phyloP scores from a whole-genome alignment of 2,113 vertebrate genomes.

The Orycteropus afer region DNA sequence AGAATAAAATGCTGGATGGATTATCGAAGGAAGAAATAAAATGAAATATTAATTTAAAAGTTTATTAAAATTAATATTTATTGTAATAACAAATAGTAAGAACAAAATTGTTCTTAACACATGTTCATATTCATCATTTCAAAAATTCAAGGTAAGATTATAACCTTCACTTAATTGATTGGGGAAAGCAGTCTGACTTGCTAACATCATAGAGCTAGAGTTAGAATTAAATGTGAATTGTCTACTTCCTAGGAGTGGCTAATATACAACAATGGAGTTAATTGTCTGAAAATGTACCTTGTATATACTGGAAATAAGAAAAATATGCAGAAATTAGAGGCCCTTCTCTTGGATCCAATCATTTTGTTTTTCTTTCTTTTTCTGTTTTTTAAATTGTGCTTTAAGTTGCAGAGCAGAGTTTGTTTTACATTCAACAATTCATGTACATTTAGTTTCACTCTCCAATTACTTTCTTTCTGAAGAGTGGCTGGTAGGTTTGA shows the following conservation, averaged over 20 bases:
- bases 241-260: background rate
- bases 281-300: background rate
- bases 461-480: too few relatives aligned
- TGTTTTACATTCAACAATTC: too few relatives aligned
- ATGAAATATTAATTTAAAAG: background rate
- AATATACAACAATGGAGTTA: rapidly evolving
- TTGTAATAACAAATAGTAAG: background rate
- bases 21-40: background rate
- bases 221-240: background rate
- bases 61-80: background rate
- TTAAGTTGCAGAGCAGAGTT: too few relatives aligned
- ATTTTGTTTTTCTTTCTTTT: too few relatives aligned
- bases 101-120: background rate
- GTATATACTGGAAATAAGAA: background rate
- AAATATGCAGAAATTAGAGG: background rate
- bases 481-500: too few relatives aligned
- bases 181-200: background rate
- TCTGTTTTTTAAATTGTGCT: too few relatives aligned
- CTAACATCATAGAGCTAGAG: background rate
- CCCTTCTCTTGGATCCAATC: background rate
- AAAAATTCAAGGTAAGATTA: background rate
- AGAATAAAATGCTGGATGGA: background rate
- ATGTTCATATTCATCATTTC: background rate
- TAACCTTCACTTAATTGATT: background rate
- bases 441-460: too few relatives aligned